Base-by-base conservation (phyloP, 2,888 invertebrate genomes). In the Kuschelorhynchus macadamiae region DNA sequence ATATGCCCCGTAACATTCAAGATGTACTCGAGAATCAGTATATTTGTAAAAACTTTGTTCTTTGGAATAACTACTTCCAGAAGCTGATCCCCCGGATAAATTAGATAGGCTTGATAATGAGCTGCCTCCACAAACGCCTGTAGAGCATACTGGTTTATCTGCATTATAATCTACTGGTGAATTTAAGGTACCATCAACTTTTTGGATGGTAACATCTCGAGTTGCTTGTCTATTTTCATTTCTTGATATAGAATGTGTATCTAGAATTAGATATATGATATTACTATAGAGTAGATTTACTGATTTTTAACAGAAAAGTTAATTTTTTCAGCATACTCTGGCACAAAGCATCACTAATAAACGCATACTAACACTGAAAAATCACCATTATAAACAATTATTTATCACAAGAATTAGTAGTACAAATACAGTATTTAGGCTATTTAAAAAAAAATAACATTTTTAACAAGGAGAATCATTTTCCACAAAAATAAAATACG, bases 181-280 rank as follows among this genome's bases (percentile, higher is more conserved):
- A 42, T 44, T 50, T 52, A 41, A 36, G n/a, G 21, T 41, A 14
- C 69, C 69, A 2, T 71, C 60, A 9, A 59, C 17, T 61, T 73
- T 73, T 36, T 73, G 59, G 25, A 73, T 67, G 12, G 42, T 42
- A 5, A 73, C 71, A 32, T 63, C 62, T 44, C 70, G 71, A 25
- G 66, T 39, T 2, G 61, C 68, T 44, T 46, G 63, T 41, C 62
- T 66, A 36, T 36, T 12, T n/a, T 11, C 36, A 11, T n/a, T 36
- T 2, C 7, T 11, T 7, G 36, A 21, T 9, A 30, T 33, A 1
- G 16, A 44, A 8, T 18, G 25, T 18, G 20, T 44, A 18, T 11
- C 56, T 46, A 21, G 21, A 56, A 56, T 33, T 32, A 55, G 2
- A 42, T 20, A 42, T 9, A 33, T 44, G 1, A 25, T 7, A 25